Base-by-base conservation (phyloP, 2,888 invertebrate genomes). In the Tiliacea citrago region DNA sequence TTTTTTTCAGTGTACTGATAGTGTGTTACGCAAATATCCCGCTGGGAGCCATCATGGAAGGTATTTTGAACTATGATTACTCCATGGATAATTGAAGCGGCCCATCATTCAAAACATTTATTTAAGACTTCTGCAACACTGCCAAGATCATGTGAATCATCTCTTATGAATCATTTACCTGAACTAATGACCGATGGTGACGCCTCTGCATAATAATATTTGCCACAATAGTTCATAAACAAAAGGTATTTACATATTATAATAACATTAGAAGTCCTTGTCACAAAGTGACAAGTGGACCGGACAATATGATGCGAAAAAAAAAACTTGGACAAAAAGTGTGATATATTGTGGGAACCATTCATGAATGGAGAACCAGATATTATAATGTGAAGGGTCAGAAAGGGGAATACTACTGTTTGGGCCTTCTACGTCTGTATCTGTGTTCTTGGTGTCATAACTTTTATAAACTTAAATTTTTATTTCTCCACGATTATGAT, bases 301-400 rank as follows among this genome's bases (percentile, higher is more conserved):
- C 90, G 90, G 90, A 91, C 88, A 89, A 88, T 82, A 79, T 82
- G 53, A 73, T 47, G 42, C 77, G 74, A 73, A 81, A 39, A 79
- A n/a, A 79, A 42, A 16, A 10, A 84, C 75, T 67, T 55, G 74
- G 83, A 77, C 72, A 83, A 88, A 88, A 87, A 87, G 78, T 60
- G 5, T 78, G 79, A 88, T 63, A n/a, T 63, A 83, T 77, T 78
- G 73, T 86, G 75, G 45, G 84, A 80, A 78, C 61, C 8, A 61
- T 29, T 0, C 0, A 35, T 42, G 18, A 24, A 65, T 49, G 10
- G 8, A 55, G 16, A 45, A 51, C 45, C n/a, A 63, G 10, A 35
- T 29, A 12, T 51, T n/a, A 16, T 45, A 49, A 55, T 29, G 12
- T 13, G 18, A 65, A 60, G 49, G 55, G 39, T 69, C 61, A 75